Conservation (phyloP, 2,113 vertebrate genomes). For the Phyllostomus discolor region DNA sequence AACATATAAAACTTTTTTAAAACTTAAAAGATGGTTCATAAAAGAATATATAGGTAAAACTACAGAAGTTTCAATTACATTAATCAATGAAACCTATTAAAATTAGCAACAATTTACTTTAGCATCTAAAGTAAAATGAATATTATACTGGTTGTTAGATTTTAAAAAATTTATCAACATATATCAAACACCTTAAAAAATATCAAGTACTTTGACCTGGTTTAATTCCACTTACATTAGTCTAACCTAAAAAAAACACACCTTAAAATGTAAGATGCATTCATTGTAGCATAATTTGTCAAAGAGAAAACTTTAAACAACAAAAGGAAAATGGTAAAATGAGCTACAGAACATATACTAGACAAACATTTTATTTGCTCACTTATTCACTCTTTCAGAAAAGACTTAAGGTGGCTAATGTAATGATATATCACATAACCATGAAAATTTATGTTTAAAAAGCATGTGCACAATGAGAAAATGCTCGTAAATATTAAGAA, state of each 20-base stretch:
- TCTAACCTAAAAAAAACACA: not conserved
- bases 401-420: not conserved
- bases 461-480: not conserved
- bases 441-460: conserved; percentile 17
- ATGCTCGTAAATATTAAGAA: not conserved
- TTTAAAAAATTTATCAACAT: not conserved
- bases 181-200: not conserved
- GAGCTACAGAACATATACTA: not conserved
- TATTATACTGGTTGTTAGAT: not conserved
- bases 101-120: conserved; percentile 30
- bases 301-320: not conserved
- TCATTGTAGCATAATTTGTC: not conserved
- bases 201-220: not conserved
- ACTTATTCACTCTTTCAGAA: not conserved
- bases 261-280: not conserved
- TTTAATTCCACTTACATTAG: not conserved
- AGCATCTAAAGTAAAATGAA: conserved; percentile 1
- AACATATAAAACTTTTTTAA: conserved; percentile 9
- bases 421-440: not conserved
- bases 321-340: conserved; percentile 18
- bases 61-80: not conserved
- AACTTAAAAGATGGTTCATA: not conserved
- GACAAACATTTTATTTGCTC: conserved; percentile 6
- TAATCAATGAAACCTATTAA: conserved; percentile 1
- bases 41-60: not conserved